Percentiles rank a stretch among this genome's conserved stretches.
Evolutionary conservation across 2,797 vertebrate genomes (phyloP).

Genomic region (Cirrhinus molitorella): DNA sequence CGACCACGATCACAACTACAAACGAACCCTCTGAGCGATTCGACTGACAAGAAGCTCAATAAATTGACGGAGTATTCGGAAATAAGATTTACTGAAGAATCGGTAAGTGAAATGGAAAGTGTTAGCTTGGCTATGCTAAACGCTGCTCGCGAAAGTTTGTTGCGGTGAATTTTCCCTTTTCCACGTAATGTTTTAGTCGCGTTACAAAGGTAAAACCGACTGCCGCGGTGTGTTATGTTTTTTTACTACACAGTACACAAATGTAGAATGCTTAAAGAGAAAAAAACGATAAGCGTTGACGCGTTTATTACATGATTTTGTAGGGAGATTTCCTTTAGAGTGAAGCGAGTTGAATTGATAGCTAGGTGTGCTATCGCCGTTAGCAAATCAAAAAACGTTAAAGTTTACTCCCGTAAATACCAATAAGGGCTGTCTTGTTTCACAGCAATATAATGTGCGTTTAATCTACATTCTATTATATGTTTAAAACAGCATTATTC

Average conservation of each 20-base stretch:
- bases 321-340: neutral
- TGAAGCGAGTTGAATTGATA: neutral
- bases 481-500: neutral
- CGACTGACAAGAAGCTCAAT: neutral
- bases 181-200: neutral
- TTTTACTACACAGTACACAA: neutral
- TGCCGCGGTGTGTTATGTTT: neutral
- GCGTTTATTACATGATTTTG: neutral
- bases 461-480: neutral
- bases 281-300: neutral
- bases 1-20: neutral
- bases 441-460: neutral
- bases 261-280: neutral
- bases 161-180: constrained; percentile 15
- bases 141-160: constrained; percentile 43
- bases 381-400: constrained; percentile 22
- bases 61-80: neutral
- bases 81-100: neutral
- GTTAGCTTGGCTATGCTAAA: constrained; percentile 41
- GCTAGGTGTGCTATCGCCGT: constrained; percentile 31
- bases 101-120: constrained; percentile 32
- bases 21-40: neutral
- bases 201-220: neutral
- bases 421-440: neutral
- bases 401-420: neutral